A percentile compares a stretch with the other conserved stretches of the same genome.
phyloP scores from a whole-genome alignment of 2,113 vertebrate genomes.

The Calyptommatus sinebrachiatus region DNA sequence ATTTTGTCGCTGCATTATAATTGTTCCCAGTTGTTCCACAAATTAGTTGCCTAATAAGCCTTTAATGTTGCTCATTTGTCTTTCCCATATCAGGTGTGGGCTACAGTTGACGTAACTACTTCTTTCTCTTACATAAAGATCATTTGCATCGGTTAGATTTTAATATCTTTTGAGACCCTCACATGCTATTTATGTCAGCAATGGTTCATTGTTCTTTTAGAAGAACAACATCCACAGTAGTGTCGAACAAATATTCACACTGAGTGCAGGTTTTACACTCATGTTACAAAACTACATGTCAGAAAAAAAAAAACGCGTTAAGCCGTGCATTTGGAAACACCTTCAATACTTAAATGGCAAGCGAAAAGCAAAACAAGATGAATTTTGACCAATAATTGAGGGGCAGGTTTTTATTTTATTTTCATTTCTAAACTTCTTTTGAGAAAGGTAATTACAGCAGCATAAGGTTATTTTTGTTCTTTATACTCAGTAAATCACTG shows the following conservation, averaged over 20 bases:
- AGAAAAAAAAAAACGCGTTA: neutral
- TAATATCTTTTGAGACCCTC: neutral
- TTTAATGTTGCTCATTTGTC: conserved; percentile 38
- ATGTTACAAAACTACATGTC: neutral
- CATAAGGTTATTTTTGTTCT: too few relatives aligned
- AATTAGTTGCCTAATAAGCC: conserved; percentile 18
- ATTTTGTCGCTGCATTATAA: conserved; percentile 27
- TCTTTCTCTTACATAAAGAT: neutral
- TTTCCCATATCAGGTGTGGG: neutral
- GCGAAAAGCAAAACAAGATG: neutral
- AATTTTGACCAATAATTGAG: neutral
- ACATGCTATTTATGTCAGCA: neutral
- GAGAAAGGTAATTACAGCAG: too few relatives aligned
- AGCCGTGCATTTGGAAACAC: neutral
- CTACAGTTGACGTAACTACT: neutral
- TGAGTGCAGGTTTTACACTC: neutral
- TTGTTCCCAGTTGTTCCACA: neutral
- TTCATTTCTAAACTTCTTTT: neutral
- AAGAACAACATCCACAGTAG: neutral
- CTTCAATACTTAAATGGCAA: neutral
- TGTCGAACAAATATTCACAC: neutral
- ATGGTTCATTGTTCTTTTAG: neutral
- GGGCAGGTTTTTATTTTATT: neutral
- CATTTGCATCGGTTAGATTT: conserved; percentile 4
- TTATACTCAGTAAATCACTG: too few relatives aligned